Base-by-base conservation (phyloP, 2,797 vertebrate genomes). In the Manis crassicaudata region DNA sequence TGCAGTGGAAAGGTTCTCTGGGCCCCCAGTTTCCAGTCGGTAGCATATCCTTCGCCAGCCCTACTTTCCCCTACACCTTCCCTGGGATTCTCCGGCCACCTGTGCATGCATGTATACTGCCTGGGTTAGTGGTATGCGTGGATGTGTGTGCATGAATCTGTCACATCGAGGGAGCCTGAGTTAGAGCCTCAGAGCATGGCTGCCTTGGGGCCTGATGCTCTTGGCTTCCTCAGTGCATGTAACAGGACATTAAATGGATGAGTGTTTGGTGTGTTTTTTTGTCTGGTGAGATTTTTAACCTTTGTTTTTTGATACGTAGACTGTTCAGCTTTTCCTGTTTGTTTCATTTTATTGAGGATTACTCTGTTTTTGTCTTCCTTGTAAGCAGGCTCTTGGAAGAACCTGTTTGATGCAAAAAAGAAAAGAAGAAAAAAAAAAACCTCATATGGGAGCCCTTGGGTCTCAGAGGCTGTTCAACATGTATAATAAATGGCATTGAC, bases 71-170 rank as follows among this genome's bases (percentile, higher is more conserved):
- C 96, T 97, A 92, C 40, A 93, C 80, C 84, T 1, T 16, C 92
- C 88, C 94, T 77, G 25, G 86, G 94, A 96, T 98, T 98, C 97
- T 97, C 29, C 95, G 96, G 97, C 98, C 94, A 56, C 95, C 84
- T 96, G 93, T 73, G 94, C 96, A 98, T 97, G 89, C 97, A 94
- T 98, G 97, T 96, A 92, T 97, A 97, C 95, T 98, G 97, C 98
- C 96, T 98, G 98, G 96, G 96, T 97, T 80, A 95, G 73, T 98
- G 95, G 93, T 95, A 60, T 94, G 97, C 94, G 85, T 20, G 92
- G 84, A 72, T 95, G 93, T 96, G 97, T 97, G 97, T 97, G 97
- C 97, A 97, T 97, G 97, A 97, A 97, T 96, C 94, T 97, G 88
- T 96, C 97, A 97, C 85, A 65, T 93, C 95, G 95, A 92, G 91